Conservation (phyloP, 2,797 vertebrate species). For the Falco rusticolus region DNA sequence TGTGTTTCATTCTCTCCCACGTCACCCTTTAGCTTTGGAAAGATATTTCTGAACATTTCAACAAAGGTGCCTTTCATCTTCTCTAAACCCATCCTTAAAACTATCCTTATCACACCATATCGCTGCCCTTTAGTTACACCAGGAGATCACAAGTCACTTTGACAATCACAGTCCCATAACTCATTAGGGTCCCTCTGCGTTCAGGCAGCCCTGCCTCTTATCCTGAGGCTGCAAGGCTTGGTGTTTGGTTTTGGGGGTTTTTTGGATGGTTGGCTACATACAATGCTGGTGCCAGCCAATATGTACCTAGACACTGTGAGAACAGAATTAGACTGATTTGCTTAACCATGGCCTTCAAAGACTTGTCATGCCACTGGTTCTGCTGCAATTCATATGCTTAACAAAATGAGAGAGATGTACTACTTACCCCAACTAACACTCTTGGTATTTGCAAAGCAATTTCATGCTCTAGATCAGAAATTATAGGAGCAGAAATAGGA, state of each 20-base stretch:
- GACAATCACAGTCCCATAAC: background rate
- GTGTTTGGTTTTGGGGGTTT: no score
- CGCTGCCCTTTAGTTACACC: background rate
- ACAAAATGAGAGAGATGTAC: background rate
- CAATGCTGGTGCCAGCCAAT: rapidly evolving
- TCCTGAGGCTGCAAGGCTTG: background rate
- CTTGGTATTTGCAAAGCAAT: background rate
- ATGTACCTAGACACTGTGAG: background rate
- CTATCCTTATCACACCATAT: background rate
- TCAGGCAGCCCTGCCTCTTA: background rate
- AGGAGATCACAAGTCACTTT: background rate
- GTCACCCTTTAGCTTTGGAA: background rate
- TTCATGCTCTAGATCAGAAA: background rate
- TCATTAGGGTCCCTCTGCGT: background rate
- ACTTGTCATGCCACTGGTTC: background rate
- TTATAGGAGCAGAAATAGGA: background rate
- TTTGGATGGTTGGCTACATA: background rate
- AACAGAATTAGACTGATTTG: background rate
- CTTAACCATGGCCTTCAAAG: background rate
- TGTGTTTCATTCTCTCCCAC: background rate
- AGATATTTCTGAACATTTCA: background rate
- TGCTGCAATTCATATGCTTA: background rate
- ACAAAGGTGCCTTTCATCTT: slow-evolving; percentile 24
- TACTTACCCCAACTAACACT: background rate
- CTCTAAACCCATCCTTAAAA: background rate